phyloP scores from a whole-genome alignment of 2,888 invertebrate species.

The Panzeria rudis region DNA sequence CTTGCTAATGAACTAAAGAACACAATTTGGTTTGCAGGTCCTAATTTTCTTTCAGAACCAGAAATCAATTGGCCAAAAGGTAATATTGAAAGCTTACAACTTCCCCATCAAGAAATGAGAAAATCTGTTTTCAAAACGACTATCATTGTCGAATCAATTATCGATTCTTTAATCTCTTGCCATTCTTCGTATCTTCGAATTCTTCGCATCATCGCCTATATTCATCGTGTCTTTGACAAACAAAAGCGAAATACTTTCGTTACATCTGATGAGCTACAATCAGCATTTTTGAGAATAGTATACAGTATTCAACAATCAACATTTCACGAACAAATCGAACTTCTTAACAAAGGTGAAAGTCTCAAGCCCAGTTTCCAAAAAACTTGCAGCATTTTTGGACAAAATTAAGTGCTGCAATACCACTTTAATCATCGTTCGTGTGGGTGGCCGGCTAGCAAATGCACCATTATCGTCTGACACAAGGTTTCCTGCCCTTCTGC shows the following conservation, averaged over 20 bases:
- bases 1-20: not conserved
- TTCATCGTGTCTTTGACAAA: slow-evolving; percentile 39
- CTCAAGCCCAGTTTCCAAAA: slow-evolving; percentile 29
- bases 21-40: slow-evolving; percentile 23
- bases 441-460: slow-evolving; percentile 74
- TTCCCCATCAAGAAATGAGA: slow-evolving; percentile 64
- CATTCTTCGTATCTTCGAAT: slow-evolving; percentile 43
- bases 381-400: slow-evolving; percentile 40
- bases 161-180: slow-evolving; percentile 23
- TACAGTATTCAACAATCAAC: slow-evolving; percentile 7
- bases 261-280: slow-evolving; percentile 1
- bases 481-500: slow-evolving; percentile 76
- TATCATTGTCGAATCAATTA: slow-evolving; percentile 6
- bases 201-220: slow-evolving; percentile 35
- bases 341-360: not conserved
- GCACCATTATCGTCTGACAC: slow-evolving; percentile 71
- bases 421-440: slow-evolving; percentile 70
- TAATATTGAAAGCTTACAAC: no score
- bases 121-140: slow-evolving; percentile 12
- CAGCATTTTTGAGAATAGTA: slow-evolving; percentile 27
- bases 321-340: slow-evolving; percentile 22
- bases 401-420: not conserved
- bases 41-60: not conserved
- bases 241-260: not conserved
- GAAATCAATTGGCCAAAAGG: no score